Evolutionary conservation across 2,113 vertebrate genomes (phyloP).

Genomic region (Lucifuga dentata): DNA sequence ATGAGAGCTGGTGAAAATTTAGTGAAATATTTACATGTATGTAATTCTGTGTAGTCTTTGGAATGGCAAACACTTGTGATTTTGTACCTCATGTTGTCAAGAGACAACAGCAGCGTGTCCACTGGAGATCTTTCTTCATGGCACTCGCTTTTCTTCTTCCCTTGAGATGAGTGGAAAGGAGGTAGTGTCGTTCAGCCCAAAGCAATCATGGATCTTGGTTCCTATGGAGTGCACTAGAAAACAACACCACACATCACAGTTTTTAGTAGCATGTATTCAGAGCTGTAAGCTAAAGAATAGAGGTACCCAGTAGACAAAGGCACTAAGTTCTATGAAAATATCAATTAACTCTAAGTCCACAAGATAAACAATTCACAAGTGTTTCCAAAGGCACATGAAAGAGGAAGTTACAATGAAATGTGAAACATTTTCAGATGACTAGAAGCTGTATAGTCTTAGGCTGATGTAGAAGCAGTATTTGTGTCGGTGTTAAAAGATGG

Average conservation of each 20-base stretch:
- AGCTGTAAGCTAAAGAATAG: too few relatives aligned
- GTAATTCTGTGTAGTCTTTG: constrained; percentile 56
- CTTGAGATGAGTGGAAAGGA: neutral
- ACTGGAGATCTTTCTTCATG: neutral
- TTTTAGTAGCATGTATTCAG: neutral
- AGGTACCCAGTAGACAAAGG: neutral
- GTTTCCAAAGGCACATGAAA: constrained; percentile 16
- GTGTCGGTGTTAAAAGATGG: constrained; percentile 31
- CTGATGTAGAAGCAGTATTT: constrained; percentile 16
- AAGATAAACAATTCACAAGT: neutral
- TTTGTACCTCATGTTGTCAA: constrained; percentile 40
- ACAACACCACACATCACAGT: too few relatives aligned
- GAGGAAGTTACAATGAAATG: constrained; percentile 31
- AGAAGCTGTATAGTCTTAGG: constrained; percentile 5
- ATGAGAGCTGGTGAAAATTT: constrained; percentile 40
- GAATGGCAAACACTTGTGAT: constrained; percentile 59
- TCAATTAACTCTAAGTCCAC: neutral
- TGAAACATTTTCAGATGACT: constrained; percentile 19
- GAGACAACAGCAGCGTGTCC: neutral
- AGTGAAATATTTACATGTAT: constrained; percentile 46
- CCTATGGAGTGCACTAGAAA: neutral
- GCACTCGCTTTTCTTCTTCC: neutral
- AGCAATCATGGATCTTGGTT: neutral
- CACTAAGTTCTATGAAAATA: neutral
- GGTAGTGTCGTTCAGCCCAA: neutral